phyloP scores from a whole-genome alignment of 1,140 invertebrate genomes.

The Eubasilissa regina region DNA sequence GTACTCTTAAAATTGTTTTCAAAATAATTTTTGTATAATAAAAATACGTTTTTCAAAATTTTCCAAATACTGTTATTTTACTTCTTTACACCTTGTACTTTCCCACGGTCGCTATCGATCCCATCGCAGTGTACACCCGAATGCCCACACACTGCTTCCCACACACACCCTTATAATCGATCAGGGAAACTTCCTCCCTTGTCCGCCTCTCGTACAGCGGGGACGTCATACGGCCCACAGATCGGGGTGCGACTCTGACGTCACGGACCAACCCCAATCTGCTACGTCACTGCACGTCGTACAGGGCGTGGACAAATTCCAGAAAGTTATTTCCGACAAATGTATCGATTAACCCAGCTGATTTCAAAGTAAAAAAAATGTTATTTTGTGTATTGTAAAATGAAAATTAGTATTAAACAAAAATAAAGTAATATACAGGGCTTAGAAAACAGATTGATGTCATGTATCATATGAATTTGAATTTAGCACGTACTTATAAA shows the following conservation, averaged over 20 bases:
- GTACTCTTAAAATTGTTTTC: too few relatives aligned
- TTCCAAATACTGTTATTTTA: neutral
- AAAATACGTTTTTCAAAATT: neutral
- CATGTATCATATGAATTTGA: too few relatives aligned
- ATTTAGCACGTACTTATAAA: too few relatives aligned
- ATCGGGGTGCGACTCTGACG: conserved; percentile 44
- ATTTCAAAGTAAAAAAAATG: neutral
- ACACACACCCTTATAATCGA: conserved; percentile 26
- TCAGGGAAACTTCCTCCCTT: neutral
- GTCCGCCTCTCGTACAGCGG: neutral
- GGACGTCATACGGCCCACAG: conserved; percentile 41
- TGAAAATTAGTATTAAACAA: neutral
- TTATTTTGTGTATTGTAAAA: too few relatives aligned
- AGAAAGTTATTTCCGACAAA: neutral
- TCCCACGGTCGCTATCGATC: conserved; percentile 4
- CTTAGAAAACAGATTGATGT: too few relatives aligned
- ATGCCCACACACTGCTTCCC: neutral
- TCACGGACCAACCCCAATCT: conserved; percentile 29
- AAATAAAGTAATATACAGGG: too few relatives aligned
- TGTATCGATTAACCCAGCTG: conserved; percentile 8
- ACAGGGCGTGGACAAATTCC: conserved; percentile 1
- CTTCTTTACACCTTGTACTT: neutral
- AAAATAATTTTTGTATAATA: too few relatives aligned
- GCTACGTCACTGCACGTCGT: neutral
- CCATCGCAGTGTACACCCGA: neutral